Evolutionary conservation across 2,113 vertebrate species (phyloP), one percentile per base, ranked within the genome.

Genomic region (Vidua macroura): DNA sequence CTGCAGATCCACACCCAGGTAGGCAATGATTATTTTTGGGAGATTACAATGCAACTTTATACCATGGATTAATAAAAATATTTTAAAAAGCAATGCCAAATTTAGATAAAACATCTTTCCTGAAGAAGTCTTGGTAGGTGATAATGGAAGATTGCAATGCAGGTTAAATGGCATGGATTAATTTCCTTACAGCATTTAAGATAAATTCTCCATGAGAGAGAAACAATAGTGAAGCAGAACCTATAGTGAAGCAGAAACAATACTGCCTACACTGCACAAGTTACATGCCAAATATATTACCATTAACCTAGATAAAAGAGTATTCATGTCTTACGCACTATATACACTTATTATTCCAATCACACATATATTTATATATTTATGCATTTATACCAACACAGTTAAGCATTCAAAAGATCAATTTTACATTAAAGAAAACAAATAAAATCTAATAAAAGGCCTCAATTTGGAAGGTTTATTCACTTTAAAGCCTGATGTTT

Each of bases 321-420:
- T 48, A 22, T 39, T 63, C 59, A 24, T 75, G 16, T 43, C 48
- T 64, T 44, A 43, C 7, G 46, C 17, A 51, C 25, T 67, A 59
- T 31, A 51, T 18, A 35, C 3, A 41, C 8, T 52, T 41, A 43
- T 3, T 46, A 48, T n/a, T n/a, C 30, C 39, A 68, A 83, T 33
- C 48, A 88, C 5, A 52, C 4, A 30, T 9, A 20, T 41, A 30
- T 51, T 43, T 63, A 56, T 15, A 62, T 33, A n/a, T 8, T 15
- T 20, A 10, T 33, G 33, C 51, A 8, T 46, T 94, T 24, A 56
- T 41, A 37, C 7, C 27, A 66, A 68, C 17, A 55, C 0, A 0
- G 13, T 64, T 74, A 83, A 82, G 10, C 6, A 58, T 23, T 51
- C 60, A 73, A 49, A 83, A 39, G 10, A 66, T 55, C 0, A 0